phyloP scores from a whole-genome alignment of 2,888 invertebrate genomes.

The Loripinus fragilis region DNA sequence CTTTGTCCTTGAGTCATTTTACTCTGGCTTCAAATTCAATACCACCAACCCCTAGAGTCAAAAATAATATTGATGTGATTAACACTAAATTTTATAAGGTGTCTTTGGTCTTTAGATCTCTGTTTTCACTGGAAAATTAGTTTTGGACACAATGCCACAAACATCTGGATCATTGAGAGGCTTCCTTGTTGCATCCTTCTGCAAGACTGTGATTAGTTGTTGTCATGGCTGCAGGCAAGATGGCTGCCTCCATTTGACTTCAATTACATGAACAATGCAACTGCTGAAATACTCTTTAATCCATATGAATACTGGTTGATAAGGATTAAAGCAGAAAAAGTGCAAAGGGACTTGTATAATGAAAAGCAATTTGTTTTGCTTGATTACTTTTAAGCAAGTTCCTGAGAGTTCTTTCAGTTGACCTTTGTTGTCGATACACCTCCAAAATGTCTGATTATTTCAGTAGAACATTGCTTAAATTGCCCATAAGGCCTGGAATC shows the following conservation, averaged over 20 bases:
- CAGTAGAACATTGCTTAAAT: no score
- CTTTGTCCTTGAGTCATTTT: no score
- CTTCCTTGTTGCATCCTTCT: background rate
- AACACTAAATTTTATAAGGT: background rate
- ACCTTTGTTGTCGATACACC: no score
- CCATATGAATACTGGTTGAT: no score
- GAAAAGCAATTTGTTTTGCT: no score
- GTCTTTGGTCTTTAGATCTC: background rate
- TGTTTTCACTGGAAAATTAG: background rate
- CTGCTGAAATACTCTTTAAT: background rate
- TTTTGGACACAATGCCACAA: background rate
- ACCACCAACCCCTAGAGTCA: background rate
- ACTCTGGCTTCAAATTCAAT: background rate
- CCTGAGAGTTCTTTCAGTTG: no score
- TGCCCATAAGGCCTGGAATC: no score
- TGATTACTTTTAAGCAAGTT: no score
- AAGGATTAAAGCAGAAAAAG: slow-evolving; percentile 10
- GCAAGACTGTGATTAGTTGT: background rate
- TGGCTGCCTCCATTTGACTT: slow-evolving; percentile 2
- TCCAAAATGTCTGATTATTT: no score
- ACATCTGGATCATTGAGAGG: background rate
- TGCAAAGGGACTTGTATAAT: no score
- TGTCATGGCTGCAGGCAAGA: slow-evolving; percentile 1
- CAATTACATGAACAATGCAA: background rate
- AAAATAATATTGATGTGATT: slow-evolving; percentile 5